Conservation (phyloP, 2,888 invertebrate genomes). For the Perithous albicinctus region DNA sequence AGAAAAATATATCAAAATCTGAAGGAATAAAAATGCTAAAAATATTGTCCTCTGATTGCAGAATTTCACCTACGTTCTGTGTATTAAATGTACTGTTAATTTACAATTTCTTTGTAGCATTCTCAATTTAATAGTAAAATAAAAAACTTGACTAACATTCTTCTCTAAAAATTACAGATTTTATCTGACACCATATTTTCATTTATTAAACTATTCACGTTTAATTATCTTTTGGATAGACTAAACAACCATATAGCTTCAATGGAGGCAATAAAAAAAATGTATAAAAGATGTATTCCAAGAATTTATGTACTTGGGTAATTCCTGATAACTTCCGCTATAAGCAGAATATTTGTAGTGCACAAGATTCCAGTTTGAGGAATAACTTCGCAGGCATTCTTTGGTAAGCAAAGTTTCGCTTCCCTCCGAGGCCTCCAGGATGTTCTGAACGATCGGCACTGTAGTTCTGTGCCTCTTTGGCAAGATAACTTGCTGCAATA, state of each 20-base stretch:
- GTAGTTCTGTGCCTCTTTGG: slow-evolving; percentile 93
- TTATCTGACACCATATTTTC: too few species aligned
- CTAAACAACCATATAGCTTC: not conserved
- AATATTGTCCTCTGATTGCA: too few species aligned
- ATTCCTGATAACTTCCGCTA: slow-evolving; percentile 93
- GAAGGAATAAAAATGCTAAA: too few species aligned
- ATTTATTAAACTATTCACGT: too few species aligned
- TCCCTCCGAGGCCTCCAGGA: slow-evolving; percentile 83
- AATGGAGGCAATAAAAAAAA: not conserved
- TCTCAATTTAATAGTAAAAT: too few species aligned
- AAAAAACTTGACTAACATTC: too few species aligned
- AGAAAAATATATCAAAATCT: too few species aligned
- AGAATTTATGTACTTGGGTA: slow-evolving; percentile 89
- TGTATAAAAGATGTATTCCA: not conserved
- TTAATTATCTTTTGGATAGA: not conserved
- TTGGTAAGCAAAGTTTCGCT: slow-evolving; percentile 88
- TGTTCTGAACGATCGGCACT: slow-evolving; percentile 87
- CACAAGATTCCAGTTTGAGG: slow-evolving; percentile 95
- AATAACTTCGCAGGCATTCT: slow-evolving; percentile 91
- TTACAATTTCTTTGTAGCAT: too few species aligned
- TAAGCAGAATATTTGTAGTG: slow-evolving; percentile 96
- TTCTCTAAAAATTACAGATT: too few species aligned
- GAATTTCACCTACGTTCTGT: too few species aligned
- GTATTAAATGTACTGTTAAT: too few species aligned
- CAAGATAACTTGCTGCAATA: slow-evolving; percentile 91